Base-by-base conservation (phyloP, 2,797 vertebrate genomes). In the Tragopan temminckii region DNA sequence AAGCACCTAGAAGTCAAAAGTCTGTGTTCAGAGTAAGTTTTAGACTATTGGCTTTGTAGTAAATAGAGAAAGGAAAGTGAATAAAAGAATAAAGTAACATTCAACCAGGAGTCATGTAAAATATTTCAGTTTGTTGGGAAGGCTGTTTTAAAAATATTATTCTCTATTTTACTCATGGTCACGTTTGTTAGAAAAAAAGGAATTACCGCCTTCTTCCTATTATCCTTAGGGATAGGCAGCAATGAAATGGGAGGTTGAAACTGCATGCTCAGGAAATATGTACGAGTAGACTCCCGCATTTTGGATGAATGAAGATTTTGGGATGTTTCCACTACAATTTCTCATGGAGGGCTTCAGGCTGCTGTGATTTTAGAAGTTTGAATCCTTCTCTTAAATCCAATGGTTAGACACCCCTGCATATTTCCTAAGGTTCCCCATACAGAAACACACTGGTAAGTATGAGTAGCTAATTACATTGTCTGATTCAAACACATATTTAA, bases 391-490 rank as follows among this genome's bases (percentile, higher is more conserved):
- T 83, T 58, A 75, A 64, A 87, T 29, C 9, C 23, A 48, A 9
- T 13, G 67, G 25, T 69, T 13, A n/a, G 33, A 13, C 5, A 3
- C 3, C 10, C 8, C 16, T 13, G 3, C 3, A 13, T 0, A 27
- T 64, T 55, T 70, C 48, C 52, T 63, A 48, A 74, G 3, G 2
- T 59, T 46, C 2, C 21, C 9, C 3, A 1, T 36, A 33, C 6
- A 12, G 12, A 83, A 84, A 79, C 24, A 52, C 15, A 25, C 6
- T 24, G 13, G 10, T 66, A 59, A 69, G 9, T 33, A 38, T 4
- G 4, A 13, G 6, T 14, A 55, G 7, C 3, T 17, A 75, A 68
- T 66, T 52, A 17, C 1, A 20, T 7, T 46, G 12, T 11, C 38
- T 13, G 7, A 45, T 40, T 72, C 29, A 80, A 83, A 52, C 7